A percentile compares a stretch with the other conserved stretches of the same genome.
Conservation (phyloP, 2,888 invertebrate genomes). For the Clusia tigrina region DNA sequence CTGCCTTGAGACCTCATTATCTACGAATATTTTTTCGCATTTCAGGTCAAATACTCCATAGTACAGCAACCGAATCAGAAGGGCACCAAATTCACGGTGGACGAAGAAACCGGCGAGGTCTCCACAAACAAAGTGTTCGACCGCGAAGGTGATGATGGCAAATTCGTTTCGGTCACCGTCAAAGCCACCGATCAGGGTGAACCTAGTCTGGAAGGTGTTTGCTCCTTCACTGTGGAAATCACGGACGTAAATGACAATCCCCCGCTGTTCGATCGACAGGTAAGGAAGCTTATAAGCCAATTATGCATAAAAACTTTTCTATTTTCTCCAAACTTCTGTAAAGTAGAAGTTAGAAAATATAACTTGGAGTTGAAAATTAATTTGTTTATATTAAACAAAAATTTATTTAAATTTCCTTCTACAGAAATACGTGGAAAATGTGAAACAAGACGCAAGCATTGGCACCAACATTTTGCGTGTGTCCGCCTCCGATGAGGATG, state of each 20-base stretch:
- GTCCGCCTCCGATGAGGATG: slow-evolving; percentile 96
- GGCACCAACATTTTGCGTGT: slow-evolving; percentile 93
- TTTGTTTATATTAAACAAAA: slow-evolving; percentile 12
- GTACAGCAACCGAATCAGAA: slow-evolving; percentile 95
- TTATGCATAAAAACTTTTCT: no score
- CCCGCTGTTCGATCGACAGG: slow-evolving; percentile 93
- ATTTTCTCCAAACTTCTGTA: background rate
- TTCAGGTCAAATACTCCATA: slow-evolving; percentile 89
- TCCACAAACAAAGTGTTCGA: slow-evolving; percentile 96
- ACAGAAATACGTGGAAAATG: slow-evolving; percentile 96
- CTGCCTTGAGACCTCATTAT: no score
- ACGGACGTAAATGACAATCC: slow-evolving; percentile 98
- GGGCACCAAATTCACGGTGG: slow-evolving; percentile 94
- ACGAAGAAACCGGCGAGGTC: slow-evolving; percentile 94
- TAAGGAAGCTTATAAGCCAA: slow-evolving; percentile 61
- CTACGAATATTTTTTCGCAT: no score
- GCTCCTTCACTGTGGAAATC: slow-evolving; percentile 97
- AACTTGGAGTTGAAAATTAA: slow-evolving; percentile 11
- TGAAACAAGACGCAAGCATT: slow-evolving; percentile 95
- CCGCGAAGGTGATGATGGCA: slow-evolving; percentile 95
- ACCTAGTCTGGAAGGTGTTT: slow-evolving; percentile 95
- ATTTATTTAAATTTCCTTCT: slow-evolving; percentile 57
- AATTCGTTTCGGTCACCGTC: slow-evolving; percentile 95
- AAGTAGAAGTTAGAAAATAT: background rate
- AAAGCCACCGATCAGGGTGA: slow-evolving; percentile 99